Percentiles rank a stretch among this genome's conserved stretches.
Conservation (phyloP, 2,888 invertebrate genomes). For the Tenthredo mesomela region DNA sequence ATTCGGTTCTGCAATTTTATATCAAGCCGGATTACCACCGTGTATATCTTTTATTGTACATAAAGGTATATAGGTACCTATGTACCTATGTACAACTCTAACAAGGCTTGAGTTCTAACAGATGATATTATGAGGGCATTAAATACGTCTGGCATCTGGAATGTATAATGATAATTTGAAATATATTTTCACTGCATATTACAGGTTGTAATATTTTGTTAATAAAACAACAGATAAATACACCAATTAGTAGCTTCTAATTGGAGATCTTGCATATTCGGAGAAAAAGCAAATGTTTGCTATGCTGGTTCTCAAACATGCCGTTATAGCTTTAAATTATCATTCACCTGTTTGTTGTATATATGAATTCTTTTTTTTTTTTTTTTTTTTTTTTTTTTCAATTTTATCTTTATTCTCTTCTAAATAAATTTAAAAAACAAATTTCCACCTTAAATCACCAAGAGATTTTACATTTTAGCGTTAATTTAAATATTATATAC, state of each 20-base stretch:
- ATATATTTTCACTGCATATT: not conserved
- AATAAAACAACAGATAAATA: slow-evolving; percentile 20
- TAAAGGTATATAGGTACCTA: too few relatives aligned
- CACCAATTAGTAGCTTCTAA: slow-evolving; percentile 45
- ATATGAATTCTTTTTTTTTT: not conserved
- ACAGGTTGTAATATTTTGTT: slow-evolving; percentile 8
- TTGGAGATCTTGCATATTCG: slow-evolving; percentile 29
- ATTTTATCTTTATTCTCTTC: not conserved
- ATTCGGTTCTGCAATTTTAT: not conserved
- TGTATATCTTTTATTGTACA: not conserved
- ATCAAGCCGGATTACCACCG: not conserved
- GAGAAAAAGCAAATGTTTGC: slow-evolving; percentile 38
- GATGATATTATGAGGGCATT: not conserved
- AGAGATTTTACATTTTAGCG: not conserved
- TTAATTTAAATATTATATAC: not conserved
- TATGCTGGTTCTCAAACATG: slow-evolving; percentile 7
- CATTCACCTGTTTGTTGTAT: slow-evolving; percentile 14
- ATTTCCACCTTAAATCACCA: not conserved
- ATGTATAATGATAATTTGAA: not conserved
- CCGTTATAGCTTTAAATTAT: not conserved
- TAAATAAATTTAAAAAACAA: slow-evolving; percentile 20
- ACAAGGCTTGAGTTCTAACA: not conserved
- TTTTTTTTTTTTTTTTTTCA: too few relatives aligned
- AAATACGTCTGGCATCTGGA: not conserved
- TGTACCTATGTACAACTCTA: not conserved